A percentile compares a stretch with the other conserved stretches of the same genome.
Conservation (phyloP, 30 jellyfish, hydroid and myxozoan genomes). For the Turritopsis rubra region DNA sequence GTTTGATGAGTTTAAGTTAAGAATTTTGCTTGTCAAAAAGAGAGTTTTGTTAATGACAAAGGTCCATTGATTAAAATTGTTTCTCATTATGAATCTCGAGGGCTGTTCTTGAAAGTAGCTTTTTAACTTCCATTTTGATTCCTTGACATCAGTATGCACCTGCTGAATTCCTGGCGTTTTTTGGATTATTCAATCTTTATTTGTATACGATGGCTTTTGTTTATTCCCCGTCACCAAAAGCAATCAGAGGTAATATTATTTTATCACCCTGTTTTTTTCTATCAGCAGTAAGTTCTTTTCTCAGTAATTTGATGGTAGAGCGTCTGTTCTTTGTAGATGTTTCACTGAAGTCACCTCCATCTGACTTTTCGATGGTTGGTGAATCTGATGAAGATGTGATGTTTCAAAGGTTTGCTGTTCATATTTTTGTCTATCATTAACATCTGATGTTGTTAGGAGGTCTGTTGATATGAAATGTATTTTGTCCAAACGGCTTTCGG, state of each 20-base stretch:
- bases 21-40: too few relatives aligned
- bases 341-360: neutral
- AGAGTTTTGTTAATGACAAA: too few relatives aligned
- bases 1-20: too few relatives aligned
- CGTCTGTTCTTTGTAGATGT: neutral
- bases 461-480: too few relatives aligned
- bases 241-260: conserved; percentile 40
- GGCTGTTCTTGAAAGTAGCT: too few relatives aligned
- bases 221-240: conserved; percentile 90
- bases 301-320: neutral
- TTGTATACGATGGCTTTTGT: conserved; percentile 98
- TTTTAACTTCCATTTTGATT: too few relatives aligned
- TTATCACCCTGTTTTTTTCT: neutral
- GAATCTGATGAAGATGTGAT: conserved; percentile 80
- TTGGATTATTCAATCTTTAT: conserved; percentile 88
- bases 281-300: neutral
- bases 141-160: conserved; percentile 32
- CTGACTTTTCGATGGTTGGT: conserved; percentile 64
- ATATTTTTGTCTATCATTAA: too few relatives aligned
- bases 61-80: too few relatives aligned
- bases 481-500: too few relatives aligned
- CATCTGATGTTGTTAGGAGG: too few relatives aligned
- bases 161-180: conserved; percentile 85
- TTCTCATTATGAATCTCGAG: too few relatives aligned
- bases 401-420: conserved; percentile 28